Base-by-base conservation (phyloP, 2,113 vertebrate species). In the Gnathonemus echidnorhynchus region DNA sequence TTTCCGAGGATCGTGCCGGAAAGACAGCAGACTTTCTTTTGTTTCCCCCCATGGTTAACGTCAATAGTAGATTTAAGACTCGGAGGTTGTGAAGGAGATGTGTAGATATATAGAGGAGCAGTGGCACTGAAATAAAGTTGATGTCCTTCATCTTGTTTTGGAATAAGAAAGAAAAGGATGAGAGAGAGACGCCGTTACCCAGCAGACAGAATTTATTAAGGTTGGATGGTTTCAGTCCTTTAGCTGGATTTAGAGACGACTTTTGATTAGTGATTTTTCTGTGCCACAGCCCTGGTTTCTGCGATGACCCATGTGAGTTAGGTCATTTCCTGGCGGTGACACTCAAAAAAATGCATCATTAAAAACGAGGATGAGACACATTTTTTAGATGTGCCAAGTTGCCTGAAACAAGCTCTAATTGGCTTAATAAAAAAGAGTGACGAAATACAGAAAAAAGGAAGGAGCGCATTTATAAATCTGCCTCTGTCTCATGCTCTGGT, bases 351-450 rank as follows among this genome's bases (percentile, higher is more conserved):
- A 45, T 39, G 15, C 10, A 45, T 21, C 24, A 88, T 42, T 42
- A 88, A n/a, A 56, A 66, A 27, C 6, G 5, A 45, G 42, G 53
- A 93, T 95, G 94, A 95, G 93, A 86, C 92, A 92, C 90, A 91
- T 94, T 94, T 95, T 92, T 96, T 42, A 5, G 50, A 50, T 89
- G 95, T 92, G 94, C 94, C 94, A 95, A 94, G 94, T 96, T 95
- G 94, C 90, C 70, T 95, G 94, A 94, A 95, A 95, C 94, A 94
- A 95, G 94, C 93, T 88, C 92, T 95, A 96, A 95, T 95, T 94
- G 94, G 94, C 93, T 94, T 94, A 92, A 95, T 93, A 93, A 91
- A 94, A 94, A 94, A 92, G 91, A 58, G 50, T 42, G 35, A 27
- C 11, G 42, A 24, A 39, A 56, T 91, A 6, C 45, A 48, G 86